These are phyloP conservation scores for Xenopus tropicalis DNA, from an alignment of 2,113 vertebrate genomes.

Conservation along the genomic window UCB_Xtro_10.0 CM004443.2:76823501-76824000, in stretches of 20 bases:
- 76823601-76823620: constrained; percentile 62
- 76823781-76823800: constrained; percentile 6
- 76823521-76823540: constrained; percentile 16
- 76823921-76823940: no score
- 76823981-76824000: no score
- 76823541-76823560: constrained; percentile 41
- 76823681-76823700: constrained; percentile 48
- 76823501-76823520: neutral
- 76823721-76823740: constrained; percentile 45
- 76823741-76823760: constrained; percentile 9
- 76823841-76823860: neutral
- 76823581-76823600: constrained; percentile 61
- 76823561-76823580: constrained; percentile 48
- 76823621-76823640: constrained; percentile 58
- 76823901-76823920: no score
- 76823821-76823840: constrained; percentile 4
- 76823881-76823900: neutral
- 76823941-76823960: no score
- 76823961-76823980: no score
- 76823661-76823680: constrained; percentile 56
- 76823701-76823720: constrained; percentile 19
- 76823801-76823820: constrained; percentile 36
- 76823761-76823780: constrained; percentile 13
- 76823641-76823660: constrained; percentile 60
- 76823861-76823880: constrained; percentile 3